phyloP scores from a whole-genome alignment of 2,888 invertebrate genomes.

The Dolichopus griseipennis region DNA sequence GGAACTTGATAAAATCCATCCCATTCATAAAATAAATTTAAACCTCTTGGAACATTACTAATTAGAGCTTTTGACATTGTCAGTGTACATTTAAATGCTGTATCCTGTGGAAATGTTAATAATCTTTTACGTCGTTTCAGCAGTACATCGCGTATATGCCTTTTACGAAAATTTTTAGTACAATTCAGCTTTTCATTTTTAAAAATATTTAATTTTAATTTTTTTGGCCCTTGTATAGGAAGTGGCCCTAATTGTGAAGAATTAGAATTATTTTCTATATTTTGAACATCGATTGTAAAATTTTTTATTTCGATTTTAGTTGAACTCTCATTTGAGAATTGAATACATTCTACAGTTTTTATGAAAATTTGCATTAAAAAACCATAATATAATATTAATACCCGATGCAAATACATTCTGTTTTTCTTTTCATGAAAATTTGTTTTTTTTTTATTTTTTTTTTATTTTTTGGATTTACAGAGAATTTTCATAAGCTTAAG shows the following conservation, averaged over 20 bases:
- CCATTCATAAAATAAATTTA: constrained; percentile 29
- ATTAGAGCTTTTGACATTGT: constrained; percentile 29
- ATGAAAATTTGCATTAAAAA: too few species aligned
- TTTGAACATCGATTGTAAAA: neutral
- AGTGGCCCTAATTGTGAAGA: neutral
- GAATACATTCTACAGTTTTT: too few species aligned
- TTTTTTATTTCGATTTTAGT: neutral
- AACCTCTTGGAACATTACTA: constrained; percentile 28
- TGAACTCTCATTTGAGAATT: too few species aligned
- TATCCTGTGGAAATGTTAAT: constrained; percentile 30
- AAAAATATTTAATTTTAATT: neutral
- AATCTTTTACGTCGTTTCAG: constrained; percentile 28
- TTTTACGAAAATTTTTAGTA: neutral
- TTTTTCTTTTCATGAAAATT: neutral
- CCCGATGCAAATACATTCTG: neutral
- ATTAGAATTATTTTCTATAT: neutral
- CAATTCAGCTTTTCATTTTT: neutral
- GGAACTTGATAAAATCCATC: constrained; percentile 32
- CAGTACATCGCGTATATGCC: constrained; percentile 8
- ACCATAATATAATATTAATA: too few species aligned
- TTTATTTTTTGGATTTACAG: neutral
- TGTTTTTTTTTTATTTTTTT: neutral
- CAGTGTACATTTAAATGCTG: constrained; percentile 26
- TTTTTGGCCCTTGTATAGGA: too few species aligned
- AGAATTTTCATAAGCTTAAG: too few species aligned